Base-by-base conservation (phyloP, 30 jellyfish, hydroid and myxozoan species). In the Aurelia sp. region DNA sequence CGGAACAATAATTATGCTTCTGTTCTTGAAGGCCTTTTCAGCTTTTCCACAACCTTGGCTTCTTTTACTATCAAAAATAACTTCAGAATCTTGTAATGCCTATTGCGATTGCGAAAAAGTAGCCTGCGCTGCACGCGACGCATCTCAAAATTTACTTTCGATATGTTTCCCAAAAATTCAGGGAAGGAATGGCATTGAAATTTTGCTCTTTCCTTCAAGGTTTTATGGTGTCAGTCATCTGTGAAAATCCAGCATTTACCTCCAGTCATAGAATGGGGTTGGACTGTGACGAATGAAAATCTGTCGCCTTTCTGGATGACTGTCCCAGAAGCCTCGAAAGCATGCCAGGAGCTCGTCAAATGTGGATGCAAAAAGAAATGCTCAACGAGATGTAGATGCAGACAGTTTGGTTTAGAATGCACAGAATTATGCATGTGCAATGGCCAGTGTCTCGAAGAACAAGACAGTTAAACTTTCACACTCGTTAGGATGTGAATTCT, bases 341-440 rank as follows among this genome's bases (percentile, higher is more conserved):
- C 93, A 5, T 71, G 93, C 87, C 80, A 71, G 17, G 93, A 84
- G 78, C 78, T 84, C 13, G n/a, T 84, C 47, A 60, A 73, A 50
- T 84, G 93, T 61, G 81, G 87, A 27, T 84, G 93, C 81, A 84
- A 44, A 64, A 57, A 6, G 13, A 22, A 8, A 50, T 84, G 93
- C 33, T 18, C 80, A 20, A 23, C 59, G 0, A 30, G 89, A 60
- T 84, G 93, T 71, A 84, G 73, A 62, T 72, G 92, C 76, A 53
- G 78, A 31, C 79, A 82, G 68, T 77, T 60, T 77, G 78, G 41
- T 12, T 61, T 58, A 19, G 78, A 77, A 3, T 77, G 79, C 60
- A 77, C 79, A 3, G 44, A 77, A 21, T 31, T 77, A 22, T 70
- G 79, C 35, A 18, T 18, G 8, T 77, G 88, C 15, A 77, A 37